phyloP scores from a whole-genome alignment of 2,113 vertebrate genomes.

The Barbus barbus region DNA sequence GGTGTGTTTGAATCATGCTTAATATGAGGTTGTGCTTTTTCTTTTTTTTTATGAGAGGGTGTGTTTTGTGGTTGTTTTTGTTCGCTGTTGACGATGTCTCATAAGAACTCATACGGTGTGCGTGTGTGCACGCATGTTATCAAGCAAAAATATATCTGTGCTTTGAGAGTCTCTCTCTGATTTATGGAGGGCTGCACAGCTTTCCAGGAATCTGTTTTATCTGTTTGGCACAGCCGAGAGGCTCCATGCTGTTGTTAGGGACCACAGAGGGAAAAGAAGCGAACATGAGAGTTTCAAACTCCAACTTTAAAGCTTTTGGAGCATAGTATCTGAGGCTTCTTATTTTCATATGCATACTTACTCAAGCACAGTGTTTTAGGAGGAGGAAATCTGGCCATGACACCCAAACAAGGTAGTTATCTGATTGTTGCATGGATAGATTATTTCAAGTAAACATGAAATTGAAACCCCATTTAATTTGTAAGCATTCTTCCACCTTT shows the following conservation, averaged over 20 bases:
- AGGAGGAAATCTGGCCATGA: not conserved
- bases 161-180: constrained; percentile 41
- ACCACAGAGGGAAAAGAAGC: constrained; percentile 8
- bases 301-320: not conserved
- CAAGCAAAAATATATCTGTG: constrained; percentile 19
- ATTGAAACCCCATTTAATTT: not conserved
- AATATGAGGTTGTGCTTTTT: constrained; percentile 5
- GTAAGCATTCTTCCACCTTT: not conserved
- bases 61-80: constrained; percentile 9
- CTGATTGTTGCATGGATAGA: not conserved
- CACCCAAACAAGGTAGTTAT: not conserved
- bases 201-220: constrained; percentile 60
- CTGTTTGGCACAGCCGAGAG: constrained; percentile 51
- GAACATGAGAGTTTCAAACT: constrained; percentile 33
- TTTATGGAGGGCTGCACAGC: constrained; percentile 55
- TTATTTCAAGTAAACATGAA: not conserved
- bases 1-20: not conserved
- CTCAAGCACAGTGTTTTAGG: not conserved
- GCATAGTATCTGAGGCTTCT: not conserved
- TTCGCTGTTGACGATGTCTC: not conserved
- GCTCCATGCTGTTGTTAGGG: constrained; percentile 53
- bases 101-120: not conserved
- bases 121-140: constrained; percentile 30
- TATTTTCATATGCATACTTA: not conserved
- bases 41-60: not conserved